Percentiles rank a stretch among this genome's conserved stretches.
Conservation (phyloP, 1,140 invertebrate genomes). For the Aphidius gifuensis region DNA sequence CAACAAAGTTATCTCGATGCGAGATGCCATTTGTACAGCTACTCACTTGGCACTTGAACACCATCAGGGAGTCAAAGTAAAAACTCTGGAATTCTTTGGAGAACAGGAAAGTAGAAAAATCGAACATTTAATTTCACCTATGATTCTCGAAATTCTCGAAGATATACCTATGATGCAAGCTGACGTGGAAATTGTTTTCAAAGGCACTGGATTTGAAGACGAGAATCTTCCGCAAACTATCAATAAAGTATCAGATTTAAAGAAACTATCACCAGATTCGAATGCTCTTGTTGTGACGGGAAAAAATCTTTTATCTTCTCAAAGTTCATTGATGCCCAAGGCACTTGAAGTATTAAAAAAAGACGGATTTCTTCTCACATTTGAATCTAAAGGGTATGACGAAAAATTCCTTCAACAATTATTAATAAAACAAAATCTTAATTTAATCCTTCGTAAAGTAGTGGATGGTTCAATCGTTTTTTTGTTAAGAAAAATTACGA, state of each 20-base stretch:
- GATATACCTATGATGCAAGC: slow-evolving; percentile 66
- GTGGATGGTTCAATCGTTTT: slow-evolving; percentile 36
- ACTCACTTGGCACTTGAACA: slow-evolving; percentile 81
- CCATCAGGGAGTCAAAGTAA: slow-evolving; percentile 64
- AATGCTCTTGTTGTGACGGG: slow-evolving; percentile 60
- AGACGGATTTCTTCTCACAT: slow-evolving; percentile 54
- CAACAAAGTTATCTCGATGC: slow-evolving; percentile 31
- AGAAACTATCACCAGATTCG: slow-evolving; percentile 58
- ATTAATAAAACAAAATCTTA: slow-evolving; percentile 30
- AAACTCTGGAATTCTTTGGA: slow-evolving; percentile 66
- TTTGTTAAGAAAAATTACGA: slow-evolving; percentile 39
- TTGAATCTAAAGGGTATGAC: slow-evolving; percentile 38
- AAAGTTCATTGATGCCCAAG: slow-evolving; percentile 4
- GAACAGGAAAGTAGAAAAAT: slow-evolving; percentile 52
- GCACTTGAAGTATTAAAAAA: slow-evolving; percentile 40
- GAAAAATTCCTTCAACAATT: slow-evolving; percentile 19
- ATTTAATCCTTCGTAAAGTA: slow-evolving; percentile 41
- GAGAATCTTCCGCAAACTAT: slow-evolving; percentile 55
- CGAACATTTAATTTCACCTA: slow-evolving; percentile 52
- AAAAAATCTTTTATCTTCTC: slow-evolving; percentile 32
- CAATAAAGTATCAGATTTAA: slow-evolving; percentile 58
- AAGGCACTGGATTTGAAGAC: slow-evolving; percentile 47
- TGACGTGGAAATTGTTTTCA: slow-evolving; percentile 52
- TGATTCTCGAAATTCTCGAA: slow-evolving; percentile 58
- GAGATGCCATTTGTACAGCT: slow-evolving; percentile 58